Evolutionary conservation across 2,113 vertebrate genomes (phyloP).

Genomic region (Holacanthus passer): DNA sequence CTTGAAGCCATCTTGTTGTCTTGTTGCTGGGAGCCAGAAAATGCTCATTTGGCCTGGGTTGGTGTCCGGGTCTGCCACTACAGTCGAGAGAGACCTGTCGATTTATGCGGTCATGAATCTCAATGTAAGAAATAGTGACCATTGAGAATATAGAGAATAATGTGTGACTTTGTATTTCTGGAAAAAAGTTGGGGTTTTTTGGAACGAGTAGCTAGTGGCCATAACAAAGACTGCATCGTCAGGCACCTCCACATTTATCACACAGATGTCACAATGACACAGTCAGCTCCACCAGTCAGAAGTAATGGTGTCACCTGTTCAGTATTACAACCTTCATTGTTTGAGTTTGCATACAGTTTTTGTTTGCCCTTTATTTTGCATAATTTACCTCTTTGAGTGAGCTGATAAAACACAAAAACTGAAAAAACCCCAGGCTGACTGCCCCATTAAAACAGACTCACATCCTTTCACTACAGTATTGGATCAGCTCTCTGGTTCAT

Average conservation of each 20-base stretch:
- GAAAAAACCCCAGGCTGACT: background rate
- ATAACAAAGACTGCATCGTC: background rate
- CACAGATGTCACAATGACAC: background rate
- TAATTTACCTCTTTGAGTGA: background rate
- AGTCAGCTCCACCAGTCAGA: background rate
- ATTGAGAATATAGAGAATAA: background rate
- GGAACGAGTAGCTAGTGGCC: background rate
- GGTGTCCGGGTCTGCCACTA: background rate
- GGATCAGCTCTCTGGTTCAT: background rate
- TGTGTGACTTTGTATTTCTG: background rate
- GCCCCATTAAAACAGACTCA: background rate
- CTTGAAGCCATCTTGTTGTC: slow-evolving; percentile 48
- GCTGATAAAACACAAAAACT: background rate
- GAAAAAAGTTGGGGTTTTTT: background rate
- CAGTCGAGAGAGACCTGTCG: background rate
- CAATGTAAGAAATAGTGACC: background rate
- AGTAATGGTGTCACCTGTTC: background rate
- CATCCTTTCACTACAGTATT: background rate
- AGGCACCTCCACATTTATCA: background rate
- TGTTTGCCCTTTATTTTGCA: background rate
- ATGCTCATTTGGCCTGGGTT: background rate
- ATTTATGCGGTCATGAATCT: background rate
- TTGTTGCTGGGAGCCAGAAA: background rate
- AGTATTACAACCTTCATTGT: background rate
- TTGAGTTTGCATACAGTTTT: background rate